These are phyloP conservation scores for Hofmannophila pseudospretella DNA, from an alignment of 2,888 invertebrate species.

Conservation along the genomic window DNA sequence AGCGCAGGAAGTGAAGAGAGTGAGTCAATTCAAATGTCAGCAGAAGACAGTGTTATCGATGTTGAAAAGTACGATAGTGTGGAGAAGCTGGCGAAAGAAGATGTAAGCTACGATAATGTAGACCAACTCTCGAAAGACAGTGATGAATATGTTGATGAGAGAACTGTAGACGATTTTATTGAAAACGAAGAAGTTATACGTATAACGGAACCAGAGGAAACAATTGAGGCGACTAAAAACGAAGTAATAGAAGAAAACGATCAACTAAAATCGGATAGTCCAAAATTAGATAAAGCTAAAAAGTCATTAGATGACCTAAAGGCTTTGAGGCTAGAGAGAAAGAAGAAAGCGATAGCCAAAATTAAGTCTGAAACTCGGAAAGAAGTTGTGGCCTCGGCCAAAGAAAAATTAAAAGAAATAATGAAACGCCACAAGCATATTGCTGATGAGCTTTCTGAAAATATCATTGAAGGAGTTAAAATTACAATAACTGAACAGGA, in stretches of 20 bases:
- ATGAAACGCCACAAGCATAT: conserved; percentile 70
- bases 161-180: neutral
- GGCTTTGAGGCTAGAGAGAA: conserved; percentile 49
- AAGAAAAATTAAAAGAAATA: conserved; percentile 69
- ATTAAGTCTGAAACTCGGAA: conserved; percentile 67
- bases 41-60: conserved; percentile 20
- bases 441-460: conserved; percentile 51
- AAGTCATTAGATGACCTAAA: conserved; percentile 51
- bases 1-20: conserved; percentile 10
- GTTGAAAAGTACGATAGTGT: conserved; percentile 14
- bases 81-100: conserved; percentile 9
- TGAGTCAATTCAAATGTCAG: conserved; percentile 15
- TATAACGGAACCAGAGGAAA: neutral
- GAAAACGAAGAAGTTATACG: conserved; percentile 7
- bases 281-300: conserved; percentile 37
- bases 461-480: conserved; percentile 26
- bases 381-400: conserved; percentile 69
- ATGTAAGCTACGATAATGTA: conserved; percentile 4
- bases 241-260: conserved; percentile 11
- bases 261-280: conserved; percentile 13
- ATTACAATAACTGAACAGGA: conserved; percentile 32
- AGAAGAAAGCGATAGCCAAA: conserved; percentile 63
- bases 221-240: conserved; percentile 11
- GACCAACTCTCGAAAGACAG: conserved; percentile 8
- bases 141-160: neutral